phyloP scores from a whole-genome alignment of 2,888 invertebrate species.

The Iphiclides podalirius region DNA sequence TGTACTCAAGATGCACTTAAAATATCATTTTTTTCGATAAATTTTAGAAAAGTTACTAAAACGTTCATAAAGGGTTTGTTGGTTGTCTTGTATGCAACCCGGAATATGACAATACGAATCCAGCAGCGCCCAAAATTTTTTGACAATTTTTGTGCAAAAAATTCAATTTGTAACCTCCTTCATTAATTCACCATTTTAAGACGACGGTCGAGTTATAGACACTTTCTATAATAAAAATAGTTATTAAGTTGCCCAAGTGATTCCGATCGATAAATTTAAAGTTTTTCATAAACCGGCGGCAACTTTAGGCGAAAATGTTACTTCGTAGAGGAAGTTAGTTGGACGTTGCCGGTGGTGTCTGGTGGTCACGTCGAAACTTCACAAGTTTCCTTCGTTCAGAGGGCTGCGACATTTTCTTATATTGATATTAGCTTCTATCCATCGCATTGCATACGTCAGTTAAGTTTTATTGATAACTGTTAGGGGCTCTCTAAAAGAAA shows the following conservation, averaged over 20 bases:
- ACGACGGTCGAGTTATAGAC: not conserved
- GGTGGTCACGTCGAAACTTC: conserved; percentile 37
- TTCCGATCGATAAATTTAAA: conserved; percentile 35
- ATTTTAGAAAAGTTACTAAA: no score
- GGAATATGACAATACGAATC: no score
- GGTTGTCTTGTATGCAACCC: no score
- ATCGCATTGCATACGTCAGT: not conserved
- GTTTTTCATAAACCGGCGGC: conserved; percentile 44
- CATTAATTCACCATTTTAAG: not conserved
- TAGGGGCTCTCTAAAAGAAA: no score
- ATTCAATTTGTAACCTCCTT: no score
- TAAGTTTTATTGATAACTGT: no score
- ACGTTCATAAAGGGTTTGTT: no score
- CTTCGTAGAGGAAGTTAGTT: conserved; percentile 31
- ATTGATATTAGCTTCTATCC: conserved; percentile 4
- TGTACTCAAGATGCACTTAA: no score
- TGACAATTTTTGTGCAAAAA: no score
- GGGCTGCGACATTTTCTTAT: conserved; percentile 24
- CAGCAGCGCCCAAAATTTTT: no score
- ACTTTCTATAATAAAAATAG: conserved; percentile 8
- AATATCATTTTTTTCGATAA: no score
- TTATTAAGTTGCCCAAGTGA: conserved; percentile 5
- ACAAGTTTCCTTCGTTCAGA: conserved; percentile 31
- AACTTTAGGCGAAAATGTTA: conserved; percentile 33
- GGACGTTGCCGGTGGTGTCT: conserved; percentile 33